Evolutionary conservation across 2,797 vertebrate genomes (phyloP).

Genomic region (Sarcophilus harrisii): DNA sequence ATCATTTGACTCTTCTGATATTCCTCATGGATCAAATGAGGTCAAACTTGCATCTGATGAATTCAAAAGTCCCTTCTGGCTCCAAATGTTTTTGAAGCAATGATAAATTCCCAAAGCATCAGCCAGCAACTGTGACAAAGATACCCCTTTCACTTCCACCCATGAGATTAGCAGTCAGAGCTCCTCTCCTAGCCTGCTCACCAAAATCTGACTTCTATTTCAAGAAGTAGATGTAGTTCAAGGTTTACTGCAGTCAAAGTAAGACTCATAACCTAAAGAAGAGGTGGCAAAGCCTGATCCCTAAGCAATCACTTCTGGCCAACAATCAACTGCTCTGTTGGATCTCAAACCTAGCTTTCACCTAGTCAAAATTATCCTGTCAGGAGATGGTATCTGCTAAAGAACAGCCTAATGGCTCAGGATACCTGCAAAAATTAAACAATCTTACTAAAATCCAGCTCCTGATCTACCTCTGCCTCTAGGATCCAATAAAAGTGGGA

Average conservation of each 20-base stretch:
- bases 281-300: slow-evolving; percentile 49
- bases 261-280: not conserved
- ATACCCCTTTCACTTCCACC: not conserved
- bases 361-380: not conserved
- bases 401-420: not conserved
- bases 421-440: not conserved
- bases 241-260: slow-evolving; percentile 1
- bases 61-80: not conserved
- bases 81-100: not conserved
- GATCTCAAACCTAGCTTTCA: not conserved
- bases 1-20: not conserved
- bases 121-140: not conserved
- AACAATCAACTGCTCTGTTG: not conserved
- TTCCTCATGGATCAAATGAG: not conserved
- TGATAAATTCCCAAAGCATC: not conserved
- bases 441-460: not conserved
- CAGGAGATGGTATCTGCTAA: not conserved
- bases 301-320: slow-evolving; percentile 36
- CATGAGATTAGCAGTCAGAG: not conserved
- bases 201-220: slow-evolving; percentile 34
- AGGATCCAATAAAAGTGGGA: not conserved
- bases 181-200: not conserved
- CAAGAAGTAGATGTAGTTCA: not conserved
- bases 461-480: not conserved
- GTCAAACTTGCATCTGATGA: not conserved